phyloP scores from a whole-genome alignment of 2,797 vertebrate species.

The Pipistrellus kuhlii region DNA sequence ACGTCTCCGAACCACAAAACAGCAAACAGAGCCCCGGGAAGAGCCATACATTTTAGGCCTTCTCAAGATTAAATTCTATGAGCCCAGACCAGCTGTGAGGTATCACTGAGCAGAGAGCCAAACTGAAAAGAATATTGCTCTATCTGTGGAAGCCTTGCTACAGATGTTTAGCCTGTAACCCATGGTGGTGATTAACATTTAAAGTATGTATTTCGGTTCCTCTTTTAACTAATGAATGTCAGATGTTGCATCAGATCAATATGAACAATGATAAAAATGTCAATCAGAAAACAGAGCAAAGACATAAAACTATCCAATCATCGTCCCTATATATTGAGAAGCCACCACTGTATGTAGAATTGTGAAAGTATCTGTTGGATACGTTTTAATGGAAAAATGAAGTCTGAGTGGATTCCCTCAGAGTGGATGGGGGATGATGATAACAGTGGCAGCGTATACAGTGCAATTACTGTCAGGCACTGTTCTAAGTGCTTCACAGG shows the following conservation, averaged over 20 bases:
- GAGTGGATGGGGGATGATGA: background rate
- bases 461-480: background rate
- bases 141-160: background rate
- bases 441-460: background rate
- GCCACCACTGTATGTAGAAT: background rate
- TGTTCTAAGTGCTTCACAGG: background rate
- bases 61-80: conserved; percentile 50
- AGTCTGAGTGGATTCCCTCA: background rate
- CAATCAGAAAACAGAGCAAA: background rate
- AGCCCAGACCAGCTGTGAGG: conserved; percentile 45
- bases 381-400: conserved; percentile 26
- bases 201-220: background rate
- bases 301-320: background rate
- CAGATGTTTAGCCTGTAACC: background rate
- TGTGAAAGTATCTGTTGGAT: background rate
- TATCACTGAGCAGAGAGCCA: background rate
- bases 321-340: background rate
- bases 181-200: background rate
- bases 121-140: background rate
- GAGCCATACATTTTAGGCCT: conserved; percentile 39
- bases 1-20: conserved; percentile 52
- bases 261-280: background rate
- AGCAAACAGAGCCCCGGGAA: background rate
- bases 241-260: background rate
- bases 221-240: conserved; percentile 28